Evolutionary conservation across 2,797 vertebrate genomes (phyloP).

Genomic region (Cuniculus paca): DNA sequence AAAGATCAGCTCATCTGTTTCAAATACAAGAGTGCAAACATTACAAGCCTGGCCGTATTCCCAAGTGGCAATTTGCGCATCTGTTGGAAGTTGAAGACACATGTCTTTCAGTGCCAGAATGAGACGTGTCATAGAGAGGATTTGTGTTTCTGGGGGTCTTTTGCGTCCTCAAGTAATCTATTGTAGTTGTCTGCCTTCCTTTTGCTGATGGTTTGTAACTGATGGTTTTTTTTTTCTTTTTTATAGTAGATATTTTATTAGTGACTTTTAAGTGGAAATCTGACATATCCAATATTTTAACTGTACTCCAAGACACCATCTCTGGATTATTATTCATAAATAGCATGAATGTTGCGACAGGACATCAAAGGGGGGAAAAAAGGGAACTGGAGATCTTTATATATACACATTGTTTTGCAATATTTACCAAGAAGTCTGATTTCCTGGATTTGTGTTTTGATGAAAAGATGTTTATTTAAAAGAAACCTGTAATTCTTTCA

Average conservation of each 20-base stretch:
- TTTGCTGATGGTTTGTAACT: background rate
- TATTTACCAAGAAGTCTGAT: conserved; percentile 65
- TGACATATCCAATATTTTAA: conserved; percentile 14
- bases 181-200: background rate
- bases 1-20: conserved; percentile 22
- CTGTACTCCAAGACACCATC: background rate
- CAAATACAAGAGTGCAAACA: background rate
- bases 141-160: background rate
- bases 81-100: background rate
- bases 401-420: conserved; percentile 40
- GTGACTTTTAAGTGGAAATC: background rate
- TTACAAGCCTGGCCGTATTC: background rate
- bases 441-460: conserved; percentile 54
- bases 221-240: background rate
- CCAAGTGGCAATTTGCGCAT: background rate
- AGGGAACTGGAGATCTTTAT: background rate
- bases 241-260: background rate
- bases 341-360: conserved; percentile 45
- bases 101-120: background rate
- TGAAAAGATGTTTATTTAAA: conserved; percentile 39
- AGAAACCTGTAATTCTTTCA: conserved; percentile 24
- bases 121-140: background rate
- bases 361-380: background rate
- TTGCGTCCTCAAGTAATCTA: background rate
- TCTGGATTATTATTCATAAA: conserved; percentile 32